These are phyloP conservation scores for Sitta europaea DNA, from an alignment of 2,113 vertebrate species.

Conservation along the genomic window DNA sequence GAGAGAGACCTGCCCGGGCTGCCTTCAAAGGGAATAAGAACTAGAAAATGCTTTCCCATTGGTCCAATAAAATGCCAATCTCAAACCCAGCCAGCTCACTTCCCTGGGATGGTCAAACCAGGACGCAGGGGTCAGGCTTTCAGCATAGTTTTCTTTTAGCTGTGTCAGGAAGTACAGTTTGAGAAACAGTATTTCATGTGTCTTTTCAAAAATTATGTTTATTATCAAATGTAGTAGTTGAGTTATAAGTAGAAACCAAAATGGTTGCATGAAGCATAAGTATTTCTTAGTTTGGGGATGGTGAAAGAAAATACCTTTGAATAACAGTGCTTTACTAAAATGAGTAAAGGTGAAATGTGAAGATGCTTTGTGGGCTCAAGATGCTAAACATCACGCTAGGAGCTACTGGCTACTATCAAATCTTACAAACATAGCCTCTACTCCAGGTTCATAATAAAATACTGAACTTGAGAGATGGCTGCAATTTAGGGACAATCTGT, in stretches of 20 bases:
- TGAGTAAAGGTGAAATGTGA: not conserved
- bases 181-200: not conserved
- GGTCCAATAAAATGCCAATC: no score
- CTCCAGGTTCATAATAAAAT: not conserved
- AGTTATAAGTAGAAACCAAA: not conserved
- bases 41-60: no score
- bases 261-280: not conserved
- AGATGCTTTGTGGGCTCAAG: not conserved
- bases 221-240: not conserved
- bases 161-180: not conserved
- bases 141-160: not conserved
- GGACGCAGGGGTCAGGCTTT: no score
- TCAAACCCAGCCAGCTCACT: no score
- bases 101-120: no score
- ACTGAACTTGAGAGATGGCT: not conserved
- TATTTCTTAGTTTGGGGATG: not conserved
- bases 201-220: not conserved
- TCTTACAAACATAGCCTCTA: not conserved
- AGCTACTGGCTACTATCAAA: not conserved
- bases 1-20: no score
- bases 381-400: not conserved
- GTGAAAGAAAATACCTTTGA: not conserved
- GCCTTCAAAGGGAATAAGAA: no score
- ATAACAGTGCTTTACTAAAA: not conserved
- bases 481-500: not conserved